Evolutionary conservation across 2,797 vertebrate genomes (phyloP).

Genomic region (Microctenopoma steveboyesi): DNA sequence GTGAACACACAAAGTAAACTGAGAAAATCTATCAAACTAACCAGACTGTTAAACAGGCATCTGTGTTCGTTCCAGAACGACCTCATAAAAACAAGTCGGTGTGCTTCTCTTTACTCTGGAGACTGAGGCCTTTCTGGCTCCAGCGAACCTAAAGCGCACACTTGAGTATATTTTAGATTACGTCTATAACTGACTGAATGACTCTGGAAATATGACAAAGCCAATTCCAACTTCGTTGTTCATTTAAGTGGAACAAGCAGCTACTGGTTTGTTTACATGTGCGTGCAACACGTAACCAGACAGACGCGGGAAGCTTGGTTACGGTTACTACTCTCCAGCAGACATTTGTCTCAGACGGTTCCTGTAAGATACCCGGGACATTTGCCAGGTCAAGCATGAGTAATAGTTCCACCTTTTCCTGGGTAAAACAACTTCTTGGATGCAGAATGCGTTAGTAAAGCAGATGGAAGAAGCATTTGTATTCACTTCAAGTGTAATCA

Average conservation of each 20-base stretch:
- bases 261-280: not conserved
- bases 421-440: not conserved
- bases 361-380: not conserved
- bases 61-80: not conserved
- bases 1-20: not conserved
- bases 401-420: slow-evolving; percentile 9
- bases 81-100: not conserved
- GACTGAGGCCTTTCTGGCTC: not conserved
- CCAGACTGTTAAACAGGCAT: not conserved
- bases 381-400: not conserved
- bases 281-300: not conserved
- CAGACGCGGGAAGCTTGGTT: not conserved
- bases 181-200: not conserved
- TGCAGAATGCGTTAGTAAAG: not conserved
- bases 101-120: not conserved
- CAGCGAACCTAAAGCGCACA: not conserved
- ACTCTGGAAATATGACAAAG: not conserved
- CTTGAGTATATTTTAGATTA: not conserved
- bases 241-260: not conserved
- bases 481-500: not conserved
- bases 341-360: slow-evolving; percentile 18
- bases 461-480: not conserved
- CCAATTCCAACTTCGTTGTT: not conserved
- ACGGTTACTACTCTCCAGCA: not conserved
- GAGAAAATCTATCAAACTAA: not conserved